phyloP scores from a whole-genome alignment of 2,113 vertebrate genomes.

The Cisticola juncidis region DNA sequence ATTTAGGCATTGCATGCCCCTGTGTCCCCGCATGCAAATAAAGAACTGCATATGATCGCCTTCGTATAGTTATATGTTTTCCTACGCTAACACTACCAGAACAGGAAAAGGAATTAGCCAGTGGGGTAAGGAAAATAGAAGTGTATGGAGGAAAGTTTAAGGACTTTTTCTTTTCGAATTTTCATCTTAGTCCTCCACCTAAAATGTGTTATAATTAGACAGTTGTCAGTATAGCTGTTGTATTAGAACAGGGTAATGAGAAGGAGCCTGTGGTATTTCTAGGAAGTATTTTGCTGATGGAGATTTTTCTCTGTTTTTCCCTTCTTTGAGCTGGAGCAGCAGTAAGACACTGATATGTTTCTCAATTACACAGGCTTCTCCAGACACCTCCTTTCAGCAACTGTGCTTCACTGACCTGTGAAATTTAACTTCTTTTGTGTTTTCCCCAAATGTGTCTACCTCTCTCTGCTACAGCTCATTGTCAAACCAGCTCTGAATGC shows the following conservation, averaged over 20 bases:
- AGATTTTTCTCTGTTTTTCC: neutral
- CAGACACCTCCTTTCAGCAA: neutral
- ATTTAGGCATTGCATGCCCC: no score
- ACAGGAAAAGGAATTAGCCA: neutral
- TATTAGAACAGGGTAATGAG: neutral
- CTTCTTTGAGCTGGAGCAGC: neutral
- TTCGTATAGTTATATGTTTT: no score
- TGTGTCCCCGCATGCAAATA: no score
- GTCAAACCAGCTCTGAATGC: neutral
- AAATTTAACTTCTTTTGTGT: neutral
- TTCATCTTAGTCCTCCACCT: neutral
- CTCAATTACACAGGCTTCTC: neutral
- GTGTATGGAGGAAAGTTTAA: neutral
- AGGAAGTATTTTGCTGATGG: neutral
- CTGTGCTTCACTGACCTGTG: neutral
- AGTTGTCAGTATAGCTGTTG: neutral
- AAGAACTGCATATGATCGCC: no score
- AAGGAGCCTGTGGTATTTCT: neutral
- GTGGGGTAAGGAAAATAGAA: neutral
- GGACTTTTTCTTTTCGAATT: neutral
- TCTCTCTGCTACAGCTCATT: neutral
- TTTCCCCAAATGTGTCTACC: neutral
- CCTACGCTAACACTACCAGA: no score
- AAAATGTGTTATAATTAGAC: neutral
- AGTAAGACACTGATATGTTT: neutral